Conservation (phyloP, 1,140 invertebrate species). For the Pantala flavescens region DNA sequence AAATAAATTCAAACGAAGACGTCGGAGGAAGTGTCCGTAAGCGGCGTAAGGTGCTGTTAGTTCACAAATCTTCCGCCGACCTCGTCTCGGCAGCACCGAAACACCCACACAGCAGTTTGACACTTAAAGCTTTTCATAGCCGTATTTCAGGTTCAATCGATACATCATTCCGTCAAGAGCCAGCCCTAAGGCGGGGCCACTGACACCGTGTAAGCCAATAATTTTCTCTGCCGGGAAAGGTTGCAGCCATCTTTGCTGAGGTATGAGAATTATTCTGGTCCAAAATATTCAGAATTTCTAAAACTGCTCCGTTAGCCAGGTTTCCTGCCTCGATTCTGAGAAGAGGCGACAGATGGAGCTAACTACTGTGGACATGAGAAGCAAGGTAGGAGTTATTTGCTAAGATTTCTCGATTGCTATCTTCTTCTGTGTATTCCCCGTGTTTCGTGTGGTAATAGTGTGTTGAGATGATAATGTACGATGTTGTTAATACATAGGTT, state of each 20-base stretch:
- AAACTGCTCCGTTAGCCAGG: not conserved
- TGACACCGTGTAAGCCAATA: constrained; percentile 16
- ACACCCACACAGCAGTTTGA: constrained; percentile 5
- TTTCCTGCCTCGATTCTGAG: not conserved
- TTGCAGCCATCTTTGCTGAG: constrained; percentile 14
- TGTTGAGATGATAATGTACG: too few species aligned
- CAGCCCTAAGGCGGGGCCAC: constrained; percentile 12
- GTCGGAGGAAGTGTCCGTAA: not conserved
- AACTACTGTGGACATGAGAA: not conserved
- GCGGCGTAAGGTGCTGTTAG: not conserved
- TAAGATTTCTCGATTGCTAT: too few species aligned
- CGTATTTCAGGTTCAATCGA: constrained; percentile 14
- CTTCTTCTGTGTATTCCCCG: too few species aligned
- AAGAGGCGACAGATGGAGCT: not conserved
- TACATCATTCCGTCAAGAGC: constrained; percentile 16
- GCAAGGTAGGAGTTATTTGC: not conserved
- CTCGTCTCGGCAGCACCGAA: constrained; percentile 12
- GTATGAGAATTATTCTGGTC: constrained; percentile 14
- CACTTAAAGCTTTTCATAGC: constrained; percentile 15
- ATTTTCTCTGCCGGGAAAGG: constrained; percentile 15
- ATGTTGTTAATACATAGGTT: too few species aligned
- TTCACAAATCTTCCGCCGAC: constrained; percentile 12
- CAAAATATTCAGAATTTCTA: constrained; percentile 12
- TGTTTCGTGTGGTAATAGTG: too few species aligned
- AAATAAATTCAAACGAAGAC: not conserved